These are phyloP conservation scores for Polypterus bichir DNA, from an alignment of 2,113 vertebrate genomes.

Conservation along the genomic window DNA sequence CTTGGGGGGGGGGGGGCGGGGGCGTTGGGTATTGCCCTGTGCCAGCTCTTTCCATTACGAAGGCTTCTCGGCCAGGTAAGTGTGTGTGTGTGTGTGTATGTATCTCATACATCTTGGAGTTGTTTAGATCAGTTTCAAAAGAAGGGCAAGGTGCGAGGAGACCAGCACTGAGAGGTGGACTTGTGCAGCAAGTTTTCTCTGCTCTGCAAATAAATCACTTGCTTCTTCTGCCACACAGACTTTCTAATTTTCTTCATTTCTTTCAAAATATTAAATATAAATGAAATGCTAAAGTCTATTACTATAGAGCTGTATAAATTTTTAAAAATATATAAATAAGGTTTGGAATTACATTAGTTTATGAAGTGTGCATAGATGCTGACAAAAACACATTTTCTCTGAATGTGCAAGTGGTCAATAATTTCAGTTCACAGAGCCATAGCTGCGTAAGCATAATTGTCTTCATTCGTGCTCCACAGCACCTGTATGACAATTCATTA, in stretches of 20 bases:
- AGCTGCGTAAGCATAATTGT: constrained; percentile 3
- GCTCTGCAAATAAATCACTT: no score
- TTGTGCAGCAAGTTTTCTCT: no score
- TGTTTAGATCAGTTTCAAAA: no score
- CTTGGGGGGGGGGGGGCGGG: no score
- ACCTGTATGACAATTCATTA: constrained; percentile 29
- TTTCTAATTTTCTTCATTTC: background rate
- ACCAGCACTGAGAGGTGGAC: no score
- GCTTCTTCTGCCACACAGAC: no score
- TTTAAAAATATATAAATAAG: constrained; percentile 40
- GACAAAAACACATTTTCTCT: background rate
- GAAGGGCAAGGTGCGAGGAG: no score
- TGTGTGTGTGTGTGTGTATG: no score
- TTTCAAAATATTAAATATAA: constrained; percentile 39
- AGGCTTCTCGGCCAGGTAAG: no score
- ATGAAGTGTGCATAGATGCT: constrained; percentile 3
- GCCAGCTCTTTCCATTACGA: no score
- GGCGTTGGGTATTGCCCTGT: no score
- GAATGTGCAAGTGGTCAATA: background rate
- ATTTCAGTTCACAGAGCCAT: background rate
- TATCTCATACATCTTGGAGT: no score
- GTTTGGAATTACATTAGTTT: background rate
- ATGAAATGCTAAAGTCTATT: constrained; percentile 35
- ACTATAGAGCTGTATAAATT: constrained; percentile 46
- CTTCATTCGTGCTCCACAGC: background rate